phyloP scores from a whole-genome alignment of 1,140 invertebrate genomes.

The Macrobrachium nipponense region DNA sequence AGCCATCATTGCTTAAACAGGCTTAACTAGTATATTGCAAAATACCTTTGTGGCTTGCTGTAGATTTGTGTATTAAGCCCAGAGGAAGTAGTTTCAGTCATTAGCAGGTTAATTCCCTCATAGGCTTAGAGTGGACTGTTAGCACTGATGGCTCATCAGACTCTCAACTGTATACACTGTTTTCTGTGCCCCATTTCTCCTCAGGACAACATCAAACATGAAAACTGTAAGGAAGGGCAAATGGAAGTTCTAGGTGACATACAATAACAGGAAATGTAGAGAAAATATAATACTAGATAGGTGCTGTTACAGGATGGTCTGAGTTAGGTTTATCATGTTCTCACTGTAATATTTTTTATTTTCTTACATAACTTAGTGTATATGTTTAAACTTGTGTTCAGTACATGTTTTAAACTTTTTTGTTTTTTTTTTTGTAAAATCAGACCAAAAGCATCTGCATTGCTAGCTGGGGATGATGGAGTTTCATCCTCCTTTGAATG shows the following conservation, averaged over 20 bases:
- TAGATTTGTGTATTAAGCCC: conserved; percentile 34
- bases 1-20: conserved; percentile 56
- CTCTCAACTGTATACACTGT: conserved; percentile 54
- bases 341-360: too few species aligned
- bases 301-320: conserved; percentile 17
- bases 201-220: conserved; percentile 60
- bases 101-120: conserved; percentile 1
- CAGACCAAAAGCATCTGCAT: too few species aligned
- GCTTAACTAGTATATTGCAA: conserved; percentile 40
- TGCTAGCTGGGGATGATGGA: too few species aligned
- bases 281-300: conserved; percentile 9
- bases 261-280: conserved; percentile 43
- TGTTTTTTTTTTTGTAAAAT: too few species aligned
- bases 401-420: too few species aligned
- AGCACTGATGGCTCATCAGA: conserved; percentile 42
- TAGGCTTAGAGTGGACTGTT: conserved; percentile 47
- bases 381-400: too few species aligned
- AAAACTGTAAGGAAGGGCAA: conserved; percentile 58
- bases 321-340: not conserved
- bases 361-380: too few species aligned
- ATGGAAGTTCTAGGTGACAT: conserved; percentile 38
- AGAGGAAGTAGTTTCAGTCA: conserved; percentile 4
- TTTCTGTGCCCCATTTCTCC: conserved; percentile 59
- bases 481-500: not conserved
- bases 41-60: conserved; percentile 33